phyloP scores from a whole-genome alignment of 2,113 vertebrate species.

The Phalacrocorax brasilianus region DNA sequence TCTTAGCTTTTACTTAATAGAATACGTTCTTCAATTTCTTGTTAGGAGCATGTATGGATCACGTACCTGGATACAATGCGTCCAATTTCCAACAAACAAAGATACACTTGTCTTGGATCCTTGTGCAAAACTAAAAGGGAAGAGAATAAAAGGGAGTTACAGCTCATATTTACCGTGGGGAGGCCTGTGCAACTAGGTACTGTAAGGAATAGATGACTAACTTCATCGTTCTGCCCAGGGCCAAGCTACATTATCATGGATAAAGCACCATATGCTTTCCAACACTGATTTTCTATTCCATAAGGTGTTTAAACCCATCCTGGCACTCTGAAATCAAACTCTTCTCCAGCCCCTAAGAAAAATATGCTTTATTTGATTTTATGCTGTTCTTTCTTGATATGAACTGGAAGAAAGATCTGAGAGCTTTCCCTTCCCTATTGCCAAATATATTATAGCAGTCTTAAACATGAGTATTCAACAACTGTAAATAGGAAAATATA shows the following conservation, averaged over 20 bases:
- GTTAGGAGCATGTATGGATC: background rate
- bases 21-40: background rate
- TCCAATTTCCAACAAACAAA: slow-evolving; percentile 93
- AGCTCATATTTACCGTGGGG: background rate
- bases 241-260: background rate
- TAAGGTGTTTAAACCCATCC: background rate
- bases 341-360: background rate
- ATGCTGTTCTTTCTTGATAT: background rate
- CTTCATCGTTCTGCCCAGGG: background rate
- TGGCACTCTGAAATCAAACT: background rate
- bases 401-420: background rate
- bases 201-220: background rate
- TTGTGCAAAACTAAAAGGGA: slow-evolving; percentile 88
- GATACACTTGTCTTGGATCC: slow-evolving; percentile 94
- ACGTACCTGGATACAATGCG: slow-evolving; percentile 90
- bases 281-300: background rate
- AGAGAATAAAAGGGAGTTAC: background rate
- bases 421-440: background rate
- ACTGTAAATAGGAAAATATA: background rate
- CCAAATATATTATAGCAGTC: background rate
- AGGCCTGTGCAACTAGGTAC: background rate
- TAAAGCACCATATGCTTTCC: background rate
- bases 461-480: background rate
- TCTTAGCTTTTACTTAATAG: background rate
- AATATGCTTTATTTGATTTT: background rate